Percentiles rank a stretch among this genome's conserved stretches.
These are phyloP conservation scores for Phenganax subtilis DNA, from an alignment of 92 coral and sea anemone species.

Conservation along the genomic window DNA sequence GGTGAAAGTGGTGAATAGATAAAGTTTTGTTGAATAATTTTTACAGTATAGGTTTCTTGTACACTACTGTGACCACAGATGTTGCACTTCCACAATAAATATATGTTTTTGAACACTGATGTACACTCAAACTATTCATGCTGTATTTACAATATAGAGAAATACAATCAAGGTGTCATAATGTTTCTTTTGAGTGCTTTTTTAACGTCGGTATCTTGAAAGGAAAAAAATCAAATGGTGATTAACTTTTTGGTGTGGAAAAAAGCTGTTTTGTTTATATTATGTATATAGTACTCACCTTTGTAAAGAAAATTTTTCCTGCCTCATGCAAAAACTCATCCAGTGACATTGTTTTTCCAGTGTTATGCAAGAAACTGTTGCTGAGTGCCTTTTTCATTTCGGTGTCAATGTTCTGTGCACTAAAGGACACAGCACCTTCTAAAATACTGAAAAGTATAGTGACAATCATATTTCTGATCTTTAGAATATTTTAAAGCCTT, in stretches of 20 bases:
- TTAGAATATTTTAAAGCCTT: no score
- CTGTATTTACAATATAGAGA: background rate
- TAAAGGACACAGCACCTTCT: conserved; percentile 63
- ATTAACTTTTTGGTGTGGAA: background rate
- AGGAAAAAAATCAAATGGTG: background rate
- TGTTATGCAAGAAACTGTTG: conserved; percentile 54
- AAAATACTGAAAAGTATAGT: conserved; percentile 47
- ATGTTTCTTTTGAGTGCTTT: background rate
- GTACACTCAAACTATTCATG: no score
- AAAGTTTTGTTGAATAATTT: background rate
- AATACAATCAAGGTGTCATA: background rate
- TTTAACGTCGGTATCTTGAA: conserved; percentile 44
- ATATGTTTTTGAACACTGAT: no score
- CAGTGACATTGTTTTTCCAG: conserved; percentile 61
- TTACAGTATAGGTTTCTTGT: background rate
- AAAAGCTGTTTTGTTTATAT: background rate
- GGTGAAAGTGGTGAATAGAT: background rate
- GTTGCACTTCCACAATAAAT: no score
- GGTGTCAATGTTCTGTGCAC: conserved; percentile 52
- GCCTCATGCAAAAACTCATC: conserved; percentile 82
- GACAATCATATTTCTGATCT: background rate
- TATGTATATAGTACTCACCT: conserved; percentile 47
- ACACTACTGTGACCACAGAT: no score
- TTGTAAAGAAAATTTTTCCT: conserved; percentile 64
- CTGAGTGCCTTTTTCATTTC: conserved; percentile 56